Conservation (phyloP, 2,888 invertebrate species). For the Leucania comma region DNA sequence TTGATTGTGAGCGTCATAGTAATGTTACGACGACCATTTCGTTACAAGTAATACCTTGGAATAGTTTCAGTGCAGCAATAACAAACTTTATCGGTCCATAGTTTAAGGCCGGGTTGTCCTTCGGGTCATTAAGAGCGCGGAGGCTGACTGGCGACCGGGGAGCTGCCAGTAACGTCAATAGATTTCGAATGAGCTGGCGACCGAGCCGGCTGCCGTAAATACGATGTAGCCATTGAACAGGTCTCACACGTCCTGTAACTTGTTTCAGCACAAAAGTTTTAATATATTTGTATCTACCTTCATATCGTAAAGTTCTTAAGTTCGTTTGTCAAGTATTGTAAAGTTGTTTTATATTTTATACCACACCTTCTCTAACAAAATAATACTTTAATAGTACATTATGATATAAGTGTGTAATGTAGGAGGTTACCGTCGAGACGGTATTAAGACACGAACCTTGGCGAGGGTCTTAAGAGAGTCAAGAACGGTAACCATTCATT, state of each 20-base stretch:
- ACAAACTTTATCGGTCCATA: conserved; percentile 4
- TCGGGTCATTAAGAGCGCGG: background rate
- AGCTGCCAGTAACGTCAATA: background rate
- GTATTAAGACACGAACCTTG: too few species aligned
- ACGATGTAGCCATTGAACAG: background rate
- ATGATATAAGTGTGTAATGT: too few species aligned
- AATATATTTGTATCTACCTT: background rate
- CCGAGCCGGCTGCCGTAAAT: background rate
- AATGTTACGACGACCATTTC: background rate
- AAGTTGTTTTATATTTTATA: too few species aligned
- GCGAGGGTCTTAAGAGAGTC: too few species aligned
- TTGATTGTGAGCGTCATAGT: too few species aligned
- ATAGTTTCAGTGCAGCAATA: background rate
- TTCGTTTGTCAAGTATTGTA: background rate
- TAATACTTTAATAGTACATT: too few species aligned
- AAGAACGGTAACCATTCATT: too few species aligned
- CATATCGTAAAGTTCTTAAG: background rate
- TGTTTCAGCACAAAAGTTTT: background rate
- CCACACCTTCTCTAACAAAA: too few species aligned
- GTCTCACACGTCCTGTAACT: background rate
- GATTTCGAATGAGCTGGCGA: background rate
- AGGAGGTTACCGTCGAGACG: too few species aligned
- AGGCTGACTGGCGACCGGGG: background rate
- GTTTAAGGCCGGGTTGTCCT: background rate
- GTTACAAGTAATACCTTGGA: background rate